Evolutionary conservation across 2,888 invertebrate species (phyloP).

Genomic region (Acrobasis suavella): DNA sequence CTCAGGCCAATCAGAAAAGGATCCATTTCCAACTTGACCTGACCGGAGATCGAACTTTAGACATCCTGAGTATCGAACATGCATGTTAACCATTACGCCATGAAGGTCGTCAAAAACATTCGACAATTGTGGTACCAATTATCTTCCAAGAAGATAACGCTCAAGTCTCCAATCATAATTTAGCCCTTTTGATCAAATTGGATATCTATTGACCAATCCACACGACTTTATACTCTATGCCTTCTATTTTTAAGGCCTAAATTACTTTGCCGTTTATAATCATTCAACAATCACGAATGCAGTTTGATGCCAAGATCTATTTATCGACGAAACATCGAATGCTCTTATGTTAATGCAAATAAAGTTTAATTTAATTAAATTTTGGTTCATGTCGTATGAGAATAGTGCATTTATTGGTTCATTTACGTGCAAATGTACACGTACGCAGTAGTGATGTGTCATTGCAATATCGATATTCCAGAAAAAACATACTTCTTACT

Average conservation of each 20-base stretch:
- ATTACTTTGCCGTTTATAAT: not conserved
- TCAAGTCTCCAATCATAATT: no score
- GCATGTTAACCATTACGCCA: no score
- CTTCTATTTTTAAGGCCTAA: not conserved
- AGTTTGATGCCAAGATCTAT: slow-evolving; percentile 6
- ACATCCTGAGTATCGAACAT: no score
- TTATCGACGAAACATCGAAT: not conserved
- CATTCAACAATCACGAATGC: not conserved
- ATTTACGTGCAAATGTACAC: slow-evolving; percentile 55
- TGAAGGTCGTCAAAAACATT: no score
- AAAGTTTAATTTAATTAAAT: not conserved
- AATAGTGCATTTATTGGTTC: slow-evolving; percentile 34
- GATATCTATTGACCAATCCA: not conserved
- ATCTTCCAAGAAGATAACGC: no score
- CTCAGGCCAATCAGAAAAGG: no score
- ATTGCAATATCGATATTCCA: not conserved
- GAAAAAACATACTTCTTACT: slow-evolving; percentile 4
- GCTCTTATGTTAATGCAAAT: not conserved
- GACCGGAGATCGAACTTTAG: no score
- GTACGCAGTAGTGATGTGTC: slow-evolving; percentile 52
- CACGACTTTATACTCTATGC: not conserved
- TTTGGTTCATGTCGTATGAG: not conserved
- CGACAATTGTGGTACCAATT: no score
- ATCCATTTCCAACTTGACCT: no score
- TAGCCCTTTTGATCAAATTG: not conserved